These are phyloP conservation scores for Nothobranchius furzeri DNA, from an alignment of 2,113 vertebrate species.

Conservation along the genomic window DNA sequence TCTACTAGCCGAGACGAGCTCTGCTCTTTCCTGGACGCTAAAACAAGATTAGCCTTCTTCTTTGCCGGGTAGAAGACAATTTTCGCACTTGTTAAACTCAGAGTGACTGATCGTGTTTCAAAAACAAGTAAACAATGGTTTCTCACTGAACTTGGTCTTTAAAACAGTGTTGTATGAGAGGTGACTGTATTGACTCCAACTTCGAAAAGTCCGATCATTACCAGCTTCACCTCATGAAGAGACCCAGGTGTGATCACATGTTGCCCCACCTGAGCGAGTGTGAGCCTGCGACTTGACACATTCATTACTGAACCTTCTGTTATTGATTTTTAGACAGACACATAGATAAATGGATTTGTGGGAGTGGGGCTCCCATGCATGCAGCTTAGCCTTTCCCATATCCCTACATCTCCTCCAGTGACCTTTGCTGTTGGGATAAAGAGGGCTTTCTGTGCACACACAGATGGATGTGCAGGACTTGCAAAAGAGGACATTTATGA, in stretches of 20 bases:
- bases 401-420: constrained; percentile 63
- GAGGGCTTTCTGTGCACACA: constrained; percentile 53
- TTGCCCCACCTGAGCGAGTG: constrained; percentile 20
- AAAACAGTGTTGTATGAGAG: background rate
- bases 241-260: constrained; percentile 23
- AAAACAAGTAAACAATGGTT: no score
- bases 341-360: constrained; percentile 20
- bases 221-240: constrained; percentile 6
- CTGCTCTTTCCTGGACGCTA: no score
- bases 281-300: constrained; percentile 48
- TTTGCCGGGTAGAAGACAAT: no score
- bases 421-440: constrained; percentile 73
- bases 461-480: constrained; percentile 64
- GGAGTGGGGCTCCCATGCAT: constrained; percentile 36
- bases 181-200: constrained; percentile 1
- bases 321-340: constrained; percentile 67
- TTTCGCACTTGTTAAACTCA: no score
- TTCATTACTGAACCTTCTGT: constrained; percentile 59
- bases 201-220: constrained; percentile 16
- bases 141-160: no score
- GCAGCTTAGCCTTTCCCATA: constrained; percentile 67
- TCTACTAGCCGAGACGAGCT: no score
- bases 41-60: no score
- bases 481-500: constrained; percentile 74
- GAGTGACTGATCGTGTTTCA: no score